phyloP scores from a whole-genome alignment of 92 coral and sea anemone species.

The Bergia puertoricense region DNA sequence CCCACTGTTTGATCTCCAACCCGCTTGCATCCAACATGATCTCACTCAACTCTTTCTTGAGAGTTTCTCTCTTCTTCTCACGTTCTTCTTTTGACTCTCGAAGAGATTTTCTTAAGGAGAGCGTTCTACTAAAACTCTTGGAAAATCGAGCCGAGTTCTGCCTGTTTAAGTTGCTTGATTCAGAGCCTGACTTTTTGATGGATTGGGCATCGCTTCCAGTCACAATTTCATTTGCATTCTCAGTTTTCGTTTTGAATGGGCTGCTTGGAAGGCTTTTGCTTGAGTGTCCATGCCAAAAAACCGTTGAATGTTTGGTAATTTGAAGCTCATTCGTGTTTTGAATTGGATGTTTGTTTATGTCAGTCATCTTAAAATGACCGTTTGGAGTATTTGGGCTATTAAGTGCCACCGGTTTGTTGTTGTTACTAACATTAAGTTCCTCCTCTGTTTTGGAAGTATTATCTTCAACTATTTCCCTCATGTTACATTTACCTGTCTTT shows the following conservation, averaged over 20 bases:
- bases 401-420: not conserved
- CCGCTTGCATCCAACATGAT: conserved; percentile 74
- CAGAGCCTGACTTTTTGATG: conserved; percentile 46
- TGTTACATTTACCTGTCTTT: not conserved
- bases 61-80: conserved; percentile 37
- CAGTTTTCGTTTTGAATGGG: conserved; percentile 34
- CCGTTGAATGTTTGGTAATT: not conserved
- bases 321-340: not conserved
- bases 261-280: conserved; percentile 44
- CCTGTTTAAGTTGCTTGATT: conserved; percentile 32
- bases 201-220: conserved; percentile 13
- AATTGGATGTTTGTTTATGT: not conserved
- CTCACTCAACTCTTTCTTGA: conserved; percentile 55
- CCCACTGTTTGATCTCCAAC: conserved; percentile 87
- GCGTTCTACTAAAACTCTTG: not conserved
- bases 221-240: conserved; percentile 17
- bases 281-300: not conserved
- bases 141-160: conserved; percentile 12
- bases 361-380: not conserved
- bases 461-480: not conserved
- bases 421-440: not conserved
- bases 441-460: not conserved
- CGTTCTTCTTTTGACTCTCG: conserved; percentile 42
- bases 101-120: conserved; percentile 15
- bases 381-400: not conserved